A percentile compares a stretch with the other conserved stretches of the same genome.
Evolutionary conservation across 35 echinoderm and acorn worm genomes (phyloP).

Genomic region (Strongylocentrotus purpuratus): DNA sequence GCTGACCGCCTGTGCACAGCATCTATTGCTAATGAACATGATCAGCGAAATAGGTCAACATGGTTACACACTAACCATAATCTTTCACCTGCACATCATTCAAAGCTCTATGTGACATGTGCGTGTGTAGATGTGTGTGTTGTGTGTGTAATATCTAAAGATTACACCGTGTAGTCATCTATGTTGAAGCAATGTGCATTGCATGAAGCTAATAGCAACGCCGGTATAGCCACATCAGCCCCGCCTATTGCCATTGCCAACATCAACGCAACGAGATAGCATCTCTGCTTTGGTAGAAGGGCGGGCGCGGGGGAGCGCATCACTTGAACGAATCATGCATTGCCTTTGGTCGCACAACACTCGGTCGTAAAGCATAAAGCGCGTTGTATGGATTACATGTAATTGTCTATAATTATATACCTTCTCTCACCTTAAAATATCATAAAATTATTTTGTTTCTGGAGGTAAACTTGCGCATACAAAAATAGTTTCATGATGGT

Average conservation of each 20-base stretch:
- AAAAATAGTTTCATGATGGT: too few relatives aligned
- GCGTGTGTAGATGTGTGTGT: too few relatives aligned
- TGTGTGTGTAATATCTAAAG: neutral
- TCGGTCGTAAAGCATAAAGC: too few relatives aligned
- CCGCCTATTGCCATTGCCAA: neutral
- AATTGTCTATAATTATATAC: too few relatives aligned
- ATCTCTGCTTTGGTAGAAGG: too few relatives aligned
- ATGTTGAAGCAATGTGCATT: neutral
- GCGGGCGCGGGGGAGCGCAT: neutral
- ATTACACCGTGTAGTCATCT: neutral
- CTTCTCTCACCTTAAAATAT: too few relatives aligned
- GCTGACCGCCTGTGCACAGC: neutral
- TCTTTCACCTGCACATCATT: neutral
- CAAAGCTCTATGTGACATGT: neutral
- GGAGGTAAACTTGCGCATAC: too few relatives aligned
- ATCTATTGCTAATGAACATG: neutral
- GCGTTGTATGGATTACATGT: too few relatives aligned
- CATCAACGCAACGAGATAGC: neutral
- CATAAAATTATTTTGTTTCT: too few relatives aligned
- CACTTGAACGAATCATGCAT: neutral
- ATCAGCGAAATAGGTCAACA: neutral
- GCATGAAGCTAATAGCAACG: neutral
- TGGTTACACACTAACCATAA: neutral
- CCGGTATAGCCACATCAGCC: too few relatives aligned
- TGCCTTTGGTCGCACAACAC: neutral